A percentile compares a stretch with the other conserved stretches of the same genome.
phyloP scores from a whole-genome alignment of 2,888 invertebrate species.

The Scrobipalpa atriplicella region DNA sequence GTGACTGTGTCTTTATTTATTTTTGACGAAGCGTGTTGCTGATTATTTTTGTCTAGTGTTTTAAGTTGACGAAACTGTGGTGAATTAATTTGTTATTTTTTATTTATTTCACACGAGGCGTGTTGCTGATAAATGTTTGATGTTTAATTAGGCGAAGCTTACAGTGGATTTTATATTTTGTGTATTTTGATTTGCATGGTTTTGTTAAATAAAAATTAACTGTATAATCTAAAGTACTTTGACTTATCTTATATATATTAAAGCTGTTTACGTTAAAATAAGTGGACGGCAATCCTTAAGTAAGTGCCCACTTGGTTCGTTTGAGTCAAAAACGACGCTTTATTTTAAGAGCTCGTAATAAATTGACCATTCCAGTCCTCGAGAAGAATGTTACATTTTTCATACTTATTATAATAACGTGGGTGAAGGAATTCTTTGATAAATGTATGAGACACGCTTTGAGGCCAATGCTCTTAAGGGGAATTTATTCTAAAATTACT shows the following conservation, averaged over 20 bases:
- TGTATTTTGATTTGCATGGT: too few species aligned
- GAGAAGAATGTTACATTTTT: conserved; percentile 4
- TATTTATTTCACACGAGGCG: too few species aligned
- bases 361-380: conserved; percentile 19
- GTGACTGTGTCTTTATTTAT: too few species aligned
- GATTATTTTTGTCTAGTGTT: too few species aligned
- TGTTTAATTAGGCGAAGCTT: too few species aligned
- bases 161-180: too few species aligned
- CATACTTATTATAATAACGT: not conserved
- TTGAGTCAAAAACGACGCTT: conserved; percentile 20
- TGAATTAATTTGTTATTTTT: too few species aligned
- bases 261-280: not conserved
- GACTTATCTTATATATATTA: not conserved
- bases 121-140: too few species aligned
- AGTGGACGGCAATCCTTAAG: conserved; percentile 7
- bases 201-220: too few species aligned
- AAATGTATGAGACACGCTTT: conserved; percentile 4
- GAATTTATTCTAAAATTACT: not conserved
- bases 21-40: too few species aligned
- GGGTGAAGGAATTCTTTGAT: not conserved
- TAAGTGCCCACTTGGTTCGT: conserved; percentile 22
- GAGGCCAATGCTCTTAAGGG: not conserved
- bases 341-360: conserved; percentile 14
- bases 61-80: too few species aligned
- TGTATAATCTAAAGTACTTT: not conserved